Evolutionary conservation across 2,797 vertebrate genomes (phyloP).

Genomic region (Corythornis leucogaster): DNA sequence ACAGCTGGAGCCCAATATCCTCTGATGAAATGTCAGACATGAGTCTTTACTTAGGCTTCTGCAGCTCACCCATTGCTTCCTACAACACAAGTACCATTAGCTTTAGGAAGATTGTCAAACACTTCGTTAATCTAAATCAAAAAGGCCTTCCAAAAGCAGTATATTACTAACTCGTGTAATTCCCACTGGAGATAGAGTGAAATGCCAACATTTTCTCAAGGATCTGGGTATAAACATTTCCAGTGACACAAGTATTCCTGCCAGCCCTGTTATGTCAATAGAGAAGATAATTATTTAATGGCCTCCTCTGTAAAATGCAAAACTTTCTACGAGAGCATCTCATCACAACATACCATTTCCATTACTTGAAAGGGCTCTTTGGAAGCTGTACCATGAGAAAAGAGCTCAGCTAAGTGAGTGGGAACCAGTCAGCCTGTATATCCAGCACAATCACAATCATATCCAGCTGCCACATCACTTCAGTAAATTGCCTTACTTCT

Average conservation of each 20-base stretch:
- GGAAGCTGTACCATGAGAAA: background rate
- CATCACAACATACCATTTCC: background rate
- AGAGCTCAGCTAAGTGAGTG: background rate
- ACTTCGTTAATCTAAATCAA: background rate
- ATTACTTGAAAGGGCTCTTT: background rate
- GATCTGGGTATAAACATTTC: background rate
- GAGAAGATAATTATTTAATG: background rate
- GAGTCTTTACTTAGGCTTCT: background rate
- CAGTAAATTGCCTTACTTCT: background rate
- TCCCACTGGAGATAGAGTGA: background rate
- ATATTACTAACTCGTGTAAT: background rate
- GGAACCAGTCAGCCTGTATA: background rate
- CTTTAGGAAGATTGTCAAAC: background rate
- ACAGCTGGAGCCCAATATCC: background rate
- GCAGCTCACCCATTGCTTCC: background rate
- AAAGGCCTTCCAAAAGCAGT: background rate
- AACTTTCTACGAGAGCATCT: background rate
- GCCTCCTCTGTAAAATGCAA: background rate
- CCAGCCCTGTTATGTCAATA: background rate
- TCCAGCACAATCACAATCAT: background rate
- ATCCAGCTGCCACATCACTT: background rate
- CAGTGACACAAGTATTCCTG: background rate
- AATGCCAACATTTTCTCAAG: background rate
- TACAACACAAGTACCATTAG: background rate
- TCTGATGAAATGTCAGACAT: background rate